Evolutionary conservation across 2,888 invertebrate genomes (phyloP), one percentile per base, ranked within the genome.

Genomic region (Bimastos eiseni): DNA sequence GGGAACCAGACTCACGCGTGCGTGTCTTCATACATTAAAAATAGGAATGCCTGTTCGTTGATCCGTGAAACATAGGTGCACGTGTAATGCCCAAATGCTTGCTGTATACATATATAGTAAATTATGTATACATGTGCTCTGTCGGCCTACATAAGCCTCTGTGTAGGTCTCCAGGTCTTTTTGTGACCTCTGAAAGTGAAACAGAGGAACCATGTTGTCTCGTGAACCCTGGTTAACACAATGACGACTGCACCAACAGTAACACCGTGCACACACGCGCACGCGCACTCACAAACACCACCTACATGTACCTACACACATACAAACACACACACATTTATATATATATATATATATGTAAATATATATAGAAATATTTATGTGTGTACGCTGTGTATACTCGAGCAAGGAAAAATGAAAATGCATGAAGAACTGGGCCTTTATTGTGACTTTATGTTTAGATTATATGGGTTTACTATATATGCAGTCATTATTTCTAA

Each of bases 131-230:
- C 15, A 41, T 41, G 70, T 70, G 70, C 70, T 70, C 70, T 70
- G 13, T 70, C 6, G 70, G 70, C 70, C 70, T 70, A 70, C 11
- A 2, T 70, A 17, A 4, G 11, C 70, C n/a, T 70, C 8, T 11
- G 30, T n/a, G 11, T 70, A 70, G 30, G 17, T 6, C 70, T 70
- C 30, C n/a, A 70, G 70, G 70, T 70, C 3, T 70, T 70, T 30
- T 70, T 70, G n/a, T 70, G 70, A 70, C 70, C 70, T 70, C n/a
- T n/a, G 70, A 70, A 70, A 70, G 70, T 70, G 70, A 70, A 70
- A 70, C 70, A 30, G n/a, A n/a, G 6, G 30, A 70, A 0, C n/a
- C n/a, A n/a, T n/a, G 0, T 70, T n/a, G 30, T n/a, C 30, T 70
- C 2, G 70, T 70, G 30, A 70, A n/a, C 30, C 49, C 70, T 70